phyloP scores from a whole-genome alignment of 2,113 vertebrate genomes.

The Capreolus pygargus region DNA sequence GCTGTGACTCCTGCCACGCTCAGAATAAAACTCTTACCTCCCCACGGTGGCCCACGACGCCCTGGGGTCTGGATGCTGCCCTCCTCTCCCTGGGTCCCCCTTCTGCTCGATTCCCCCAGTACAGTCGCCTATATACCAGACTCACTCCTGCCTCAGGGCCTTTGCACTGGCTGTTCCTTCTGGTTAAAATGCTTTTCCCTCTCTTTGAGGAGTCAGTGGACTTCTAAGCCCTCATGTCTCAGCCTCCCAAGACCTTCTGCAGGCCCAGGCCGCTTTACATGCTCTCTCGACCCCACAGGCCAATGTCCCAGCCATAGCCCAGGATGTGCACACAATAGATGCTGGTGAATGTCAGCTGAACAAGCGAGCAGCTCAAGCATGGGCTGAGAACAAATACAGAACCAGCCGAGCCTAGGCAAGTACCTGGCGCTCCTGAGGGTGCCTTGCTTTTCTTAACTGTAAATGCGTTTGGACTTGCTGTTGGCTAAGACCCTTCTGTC shows the following conservation, averaged over 20 bases:
- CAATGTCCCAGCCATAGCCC: too few species aligned
- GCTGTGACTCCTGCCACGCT: not conserved
- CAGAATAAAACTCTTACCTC: not conserved
- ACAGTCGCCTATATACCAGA: too few species aligned
- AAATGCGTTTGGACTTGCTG: not conserved
- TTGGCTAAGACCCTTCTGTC: not conserved
- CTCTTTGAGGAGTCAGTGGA: not conserved
- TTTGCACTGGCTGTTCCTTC: not conserved
- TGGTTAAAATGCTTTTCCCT: not conserved
- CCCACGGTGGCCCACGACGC: not conserved
- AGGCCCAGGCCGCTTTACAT: not conserved
- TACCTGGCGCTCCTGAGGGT: not conserved
- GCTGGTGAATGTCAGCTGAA: not conserved
- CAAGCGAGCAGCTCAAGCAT: not conserved
- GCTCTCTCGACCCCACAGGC: not conserved
- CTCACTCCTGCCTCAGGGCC: not conserved
- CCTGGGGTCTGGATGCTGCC: not conserved
- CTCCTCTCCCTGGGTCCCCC: not conserved
- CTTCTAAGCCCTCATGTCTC: not conserved
- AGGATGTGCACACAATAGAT: not conserved
- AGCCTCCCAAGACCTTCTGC: not conserved
- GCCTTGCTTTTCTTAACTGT: not conserved
- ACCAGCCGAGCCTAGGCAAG: not conserved
- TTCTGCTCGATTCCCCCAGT: not conserved
- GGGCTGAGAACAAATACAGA: not conserved